Evolutionary conservation across 2,113 vertebrate genomes (phyloP), one percentile per base, ranked within the genome.

Genomic region (Bucco capensis): DNA sequence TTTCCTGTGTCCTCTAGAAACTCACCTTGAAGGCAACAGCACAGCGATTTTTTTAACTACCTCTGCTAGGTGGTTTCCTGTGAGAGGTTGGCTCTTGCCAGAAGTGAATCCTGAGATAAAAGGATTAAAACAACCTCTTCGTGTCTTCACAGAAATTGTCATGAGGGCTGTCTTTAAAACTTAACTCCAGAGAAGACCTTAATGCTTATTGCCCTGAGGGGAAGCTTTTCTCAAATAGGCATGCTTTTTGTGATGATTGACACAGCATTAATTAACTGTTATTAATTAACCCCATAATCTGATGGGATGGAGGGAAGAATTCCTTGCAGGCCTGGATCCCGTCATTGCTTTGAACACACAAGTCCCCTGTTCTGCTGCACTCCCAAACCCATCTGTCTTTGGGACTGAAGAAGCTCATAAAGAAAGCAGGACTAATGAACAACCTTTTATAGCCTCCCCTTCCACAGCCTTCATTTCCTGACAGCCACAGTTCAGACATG

Each of bases 261-360:
- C 92, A 76, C 58, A 19, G 79, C 50, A 33, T 79, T 95, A 92
- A 95, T 93, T 93, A 91, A 77, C 80, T 73, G 40, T 38, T 93
- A 79, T 73, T 92, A 92, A 96, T 96, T 96, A 95, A 92, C 92
- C 89, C 83, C 35, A 18, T 69, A 66, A 75, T 93, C 88, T 86
- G 70, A 82, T 85, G 89, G 77, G 70, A 71, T 54, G 42, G 14
- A 47, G 30, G 33, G 25, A 86, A 42, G 73, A 90, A 75, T 81
- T 92, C 77, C 83, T 93, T 1, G 1, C 62, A 78, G 70, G 50
- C 66, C 46, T 73, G 83, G 57, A 83, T 83, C 23, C 44, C 8
- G 8, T 78, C 12, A 31, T 75, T 82, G 44, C 73, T 72, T 72
- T 84, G 86, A 82, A 67, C 9, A 9, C 27, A 10, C 0, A 2